These are phyloP conservation scores for Toxonevra muliebris DNA, from an alignment of 2,888 invertebrate species.

Conservation along the genomic window DNA sequence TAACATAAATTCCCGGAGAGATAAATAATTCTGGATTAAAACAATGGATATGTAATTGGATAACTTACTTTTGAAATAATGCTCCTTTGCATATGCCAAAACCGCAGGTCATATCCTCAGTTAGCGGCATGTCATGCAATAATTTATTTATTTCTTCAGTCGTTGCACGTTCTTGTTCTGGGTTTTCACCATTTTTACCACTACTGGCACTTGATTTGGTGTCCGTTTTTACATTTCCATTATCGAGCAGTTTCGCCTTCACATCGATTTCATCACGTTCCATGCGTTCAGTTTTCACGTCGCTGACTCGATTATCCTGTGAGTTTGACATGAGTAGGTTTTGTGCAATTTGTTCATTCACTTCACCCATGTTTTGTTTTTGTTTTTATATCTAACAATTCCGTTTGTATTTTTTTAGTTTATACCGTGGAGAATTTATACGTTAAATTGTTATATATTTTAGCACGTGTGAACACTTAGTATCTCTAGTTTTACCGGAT, in stretches of 20 bases:
- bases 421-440: no score
- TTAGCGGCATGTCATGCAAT: constrained; percentile 65
- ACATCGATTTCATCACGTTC: neutral
- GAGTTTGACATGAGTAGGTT: no score
- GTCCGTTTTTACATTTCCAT: neutral
- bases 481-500: no score
- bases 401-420: no score
- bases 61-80: constrained; percentile 67
- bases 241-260: neutral
- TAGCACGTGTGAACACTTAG: no score
- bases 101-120: constrained; percentile 72
- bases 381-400: no score
- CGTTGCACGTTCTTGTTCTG: constrained; percentile 53
- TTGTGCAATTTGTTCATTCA: no score
- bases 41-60: no score
- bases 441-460: neutral
- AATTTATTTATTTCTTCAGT: constrained; percentile 65
- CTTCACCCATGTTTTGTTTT: no score
- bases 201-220: neutral
- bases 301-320: neutral
- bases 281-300: no score
- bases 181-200: constrained; percentile 43
- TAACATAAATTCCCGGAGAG: no score
- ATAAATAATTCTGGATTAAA: no score
- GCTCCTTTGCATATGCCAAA: constrained; percentile 69